Evolutionary conservation across 2,888 invertebrate species (phyloP).

Genomic region (Psococerastis gibbosa): DNA sequence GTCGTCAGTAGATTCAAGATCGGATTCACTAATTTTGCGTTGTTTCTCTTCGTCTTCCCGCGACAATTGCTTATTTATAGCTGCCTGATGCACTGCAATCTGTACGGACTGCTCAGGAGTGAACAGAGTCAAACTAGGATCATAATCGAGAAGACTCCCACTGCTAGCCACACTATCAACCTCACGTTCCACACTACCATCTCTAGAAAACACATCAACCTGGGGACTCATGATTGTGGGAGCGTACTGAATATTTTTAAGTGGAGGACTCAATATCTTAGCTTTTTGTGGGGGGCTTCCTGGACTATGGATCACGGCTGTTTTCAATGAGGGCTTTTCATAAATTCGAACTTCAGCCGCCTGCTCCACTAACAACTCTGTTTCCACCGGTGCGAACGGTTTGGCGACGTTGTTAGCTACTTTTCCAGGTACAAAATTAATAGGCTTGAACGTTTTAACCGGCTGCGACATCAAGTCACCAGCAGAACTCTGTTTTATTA

Average conservation of each 20-base stretch:
- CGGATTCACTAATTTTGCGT: constrained; percentile 11
- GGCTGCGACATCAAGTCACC: constrained; percentile 23
- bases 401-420: constrained; percentile 26
- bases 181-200: constrained; percentile 1
- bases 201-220: background rate
- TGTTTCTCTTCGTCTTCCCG: constrained; percentile 22
- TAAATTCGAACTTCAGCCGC: constrained; percentile 17
- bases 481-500: constrained; percentile 31
- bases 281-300: background rate
- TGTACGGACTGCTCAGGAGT: constrained; percentile 25
- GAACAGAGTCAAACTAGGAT: constrained; percentile 24
- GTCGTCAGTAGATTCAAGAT: constrained; percentile 13
- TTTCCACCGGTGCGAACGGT: constrained; percentile 22
- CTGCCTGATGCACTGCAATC: constrained; percentile 26
- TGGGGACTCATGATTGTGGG: background rate
- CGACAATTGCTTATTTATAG: constrained; percentile 26
- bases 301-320: constrained; percentile 3
- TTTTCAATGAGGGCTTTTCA: constrained; percentile 1
- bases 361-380: constrained; percentile 22
- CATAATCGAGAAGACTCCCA: constrained; percentile 18
- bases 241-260: constrained; percentile 9
- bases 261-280: background rate
- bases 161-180: constrained; percentile 13
- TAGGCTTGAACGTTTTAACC: constrained; percentile 17
- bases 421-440: constrained; percentile 14